Conservation (phyloP, 2,113 vertebrate genomes). For the Prietella phreatophila region DNA sequence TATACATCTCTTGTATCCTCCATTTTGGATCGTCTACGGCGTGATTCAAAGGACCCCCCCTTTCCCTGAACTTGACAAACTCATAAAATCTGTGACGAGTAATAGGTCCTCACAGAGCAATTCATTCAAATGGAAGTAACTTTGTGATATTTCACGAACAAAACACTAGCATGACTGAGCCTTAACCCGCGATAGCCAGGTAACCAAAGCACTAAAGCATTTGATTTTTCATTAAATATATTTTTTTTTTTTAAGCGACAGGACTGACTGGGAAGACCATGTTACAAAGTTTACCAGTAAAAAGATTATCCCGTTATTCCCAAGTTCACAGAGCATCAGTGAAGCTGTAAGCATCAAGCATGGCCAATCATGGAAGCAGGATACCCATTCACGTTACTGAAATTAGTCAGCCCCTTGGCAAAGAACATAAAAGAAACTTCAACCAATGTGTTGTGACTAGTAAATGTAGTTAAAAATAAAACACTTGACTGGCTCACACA, state of each 20-base stretch:
- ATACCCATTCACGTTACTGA: slow-evolving; percentile 2
- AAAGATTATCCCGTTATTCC: slow-evolving; percentile 20
- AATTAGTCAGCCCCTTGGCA: slow-evolving; percentile 46
- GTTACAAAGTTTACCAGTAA: not conserved
- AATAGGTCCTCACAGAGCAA: not conserved
- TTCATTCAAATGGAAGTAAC: not conserved
- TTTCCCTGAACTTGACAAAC: not conserved
- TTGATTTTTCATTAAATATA: not conserved
- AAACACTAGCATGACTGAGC: not conserved
- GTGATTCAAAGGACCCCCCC: not conserved
- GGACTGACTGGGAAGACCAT: not conserved
- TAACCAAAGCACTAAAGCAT: not conserved
- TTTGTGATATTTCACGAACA: not conserved
- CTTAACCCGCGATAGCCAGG: not conserved
- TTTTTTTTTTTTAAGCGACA: not conserved
- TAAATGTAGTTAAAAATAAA: not conserved
- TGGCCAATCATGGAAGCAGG: slow-evolving; percentile 43
- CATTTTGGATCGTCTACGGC: not conserved
- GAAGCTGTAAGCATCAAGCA: slow-evolving; percentile 52
- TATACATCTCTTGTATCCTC: not conserved
- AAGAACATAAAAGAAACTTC: slow-evolving; percentile 22
- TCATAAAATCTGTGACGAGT: not conserved
- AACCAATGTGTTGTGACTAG: slow-evolving; percentile 18
- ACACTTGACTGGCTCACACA: not conserved
- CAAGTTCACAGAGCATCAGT: slow-evolving; percentile 46